Evolutionary conservation across 2,888 invertebrate genomes (phyloP), one percentile per base, ranked within the genome.

Genomic region (Ashinkailepas kermadecensis): DNA sequence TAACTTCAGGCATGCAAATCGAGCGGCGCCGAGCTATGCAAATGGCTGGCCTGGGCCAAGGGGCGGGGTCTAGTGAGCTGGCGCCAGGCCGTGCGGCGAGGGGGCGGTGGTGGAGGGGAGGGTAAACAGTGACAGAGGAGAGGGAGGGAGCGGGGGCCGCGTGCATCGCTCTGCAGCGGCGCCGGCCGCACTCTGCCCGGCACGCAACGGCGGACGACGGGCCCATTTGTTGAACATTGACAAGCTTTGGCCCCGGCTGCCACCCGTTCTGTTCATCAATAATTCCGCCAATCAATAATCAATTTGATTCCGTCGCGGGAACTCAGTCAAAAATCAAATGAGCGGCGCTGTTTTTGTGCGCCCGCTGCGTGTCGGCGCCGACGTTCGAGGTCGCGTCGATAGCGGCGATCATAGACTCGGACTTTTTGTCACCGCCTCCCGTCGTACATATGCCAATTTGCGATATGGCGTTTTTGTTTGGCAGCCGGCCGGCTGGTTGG

Each of bases 1-100:
- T 74, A 74, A 74, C 74, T 74, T 74, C 21, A 74, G 56, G 74
- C 74, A 74, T 74, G 74, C 74, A 74, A 74, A 74, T 74, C 74
- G 74, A 56, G 23, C 54, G 21, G 74, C 9, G 21, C 56, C 9
- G 74, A 2, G 59, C 39, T 74, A 74, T 74, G 74, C 74, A 74
- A 74, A 74, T 74, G 74, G 74, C 74, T 74, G 74, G 74, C 54
- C 74, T 15, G 59, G 56, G 74, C 39, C 18, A 10, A 56, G 54
- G 56, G 74, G 74, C 74, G 74, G 74, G 74, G 74, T 74, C 21
- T 59, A 59, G 59, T 1, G 59, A 59, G 59, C 12, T 74, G 56
- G 70, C 13, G 39, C 7, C 39, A 15, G 23, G 70, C 70, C 39
- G 70, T 25, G 70, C 39, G 70, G 70, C 70, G 13, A 70, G 70